phyloP scores from a whole-genome alignment of 2,113 vertebrate genomes.

The Atrichornis clamosus region DNA sequence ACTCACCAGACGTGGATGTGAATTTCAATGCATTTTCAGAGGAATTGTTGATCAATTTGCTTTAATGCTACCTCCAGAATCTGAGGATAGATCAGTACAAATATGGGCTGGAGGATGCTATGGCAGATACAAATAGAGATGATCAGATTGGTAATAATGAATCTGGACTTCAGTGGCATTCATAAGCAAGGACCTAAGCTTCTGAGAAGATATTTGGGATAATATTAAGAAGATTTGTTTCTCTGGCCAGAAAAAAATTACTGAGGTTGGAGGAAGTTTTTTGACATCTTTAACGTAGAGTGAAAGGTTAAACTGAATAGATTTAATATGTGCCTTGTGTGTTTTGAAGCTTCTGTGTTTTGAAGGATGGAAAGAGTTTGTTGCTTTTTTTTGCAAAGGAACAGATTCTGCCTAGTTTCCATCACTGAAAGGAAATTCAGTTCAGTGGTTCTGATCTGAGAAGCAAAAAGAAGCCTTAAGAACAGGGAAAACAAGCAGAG shows the following conservation, averaged over 20 bases:
- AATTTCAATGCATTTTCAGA: background rate
- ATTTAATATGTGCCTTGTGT: background rate
- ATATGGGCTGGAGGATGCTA: background rate
- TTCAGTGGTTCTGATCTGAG: background rate
- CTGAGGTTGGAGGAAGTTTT: background rate
- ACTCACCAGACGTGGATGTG: background rate
- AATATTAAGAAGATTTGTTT: background rate
- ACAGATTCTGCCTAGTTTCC: background rate
- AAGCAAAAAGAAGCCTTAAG: background rate
- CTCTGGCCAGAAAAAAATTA: background rate
- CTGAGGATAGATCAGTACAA: background rate
- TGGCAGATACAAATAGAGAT: background rate
- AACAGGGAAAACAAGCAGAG: background rate
- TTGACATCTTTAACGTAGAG: background rate
- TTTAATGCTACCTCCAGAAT: background rate
- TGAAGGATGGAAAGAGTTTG: background rate
- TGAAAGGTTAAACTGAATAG: background rate
- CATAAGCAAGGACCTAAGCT: background rate
- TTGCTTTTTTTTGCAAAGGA: background rate
- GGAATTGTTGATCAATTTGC: background rate
- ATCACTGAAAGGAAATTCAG: background rate
- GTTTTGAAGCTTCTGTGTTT: background rate
- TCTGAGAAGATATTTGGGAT: background rate
- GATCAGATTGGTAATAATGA: background rate
- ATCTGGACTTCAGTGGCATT: background rate